Evolutionary conservation across 2,888 invertebrate species (phyloP).

Genomic region (Luffia ferchaultella): DNA sequence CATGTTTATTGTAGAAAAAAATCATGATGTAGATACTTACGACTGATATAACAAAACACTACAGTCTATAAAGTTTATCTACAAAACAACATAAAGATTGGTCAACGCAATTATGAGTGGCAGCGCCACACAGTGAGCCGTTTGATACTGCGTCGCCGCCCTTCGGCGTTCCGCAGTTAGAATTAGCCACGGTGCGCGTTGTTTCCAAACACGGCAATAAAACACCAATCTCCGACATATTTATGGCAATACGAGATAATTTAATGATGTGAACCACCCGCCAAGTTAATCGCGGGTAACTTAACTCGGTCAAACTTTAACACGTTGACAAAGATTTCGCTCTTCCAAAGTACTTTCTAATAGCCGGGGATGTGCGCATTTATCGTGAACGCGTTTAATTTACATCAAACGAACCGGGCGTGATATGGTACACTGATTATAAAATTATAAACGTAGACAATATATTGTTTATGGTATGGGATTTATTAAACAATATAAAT

Average conservation of each 20-base stretch:
- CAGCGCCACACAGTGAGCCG: constrained; percentile 26
- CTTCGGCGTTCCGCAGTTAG: constrained; percentile 36
- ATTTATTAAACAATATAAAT: no score
- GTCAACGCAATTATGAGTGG: constrained; percentile 18
- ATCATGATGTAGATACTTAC: background rate
- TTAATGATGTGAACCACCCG: constrained; percentile 57
- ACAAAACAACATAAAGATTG: background rate
- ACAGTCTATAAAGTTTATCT: background rate
- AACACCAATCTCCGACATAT: constrained; percentile 35
- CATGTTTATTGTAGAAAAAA: background rate
- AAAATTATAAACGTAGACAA: no score
- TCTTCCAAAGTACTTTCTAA: constrained; percentile 31
- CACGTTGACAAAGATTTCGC: constrained; percentile 51
- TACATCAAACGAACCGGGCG: no score
- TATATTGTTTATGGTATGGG: no score
- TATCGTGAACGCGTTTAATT: no score
- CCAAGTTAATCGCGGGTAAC: constrained; percentile 20
- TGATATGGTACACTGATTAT: no score
- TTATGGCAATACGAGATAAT: constrained; percentile 58
- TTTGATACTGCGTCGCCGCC: constrained; percentile 2
- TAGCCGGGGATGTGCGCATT: constrained; percentile 36
- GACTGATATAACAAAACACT: background rate
- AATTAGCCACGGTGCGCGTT: constrained; percentile 49
- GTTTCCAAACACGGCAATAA: constrained; percentile 50
- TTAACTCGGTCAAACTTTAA: constrained; percentile 66